Evolutionary conservation across 2,797 vertebrate genomes (phyloP).

Genomic region (Carduelis carduelis): DNA sequence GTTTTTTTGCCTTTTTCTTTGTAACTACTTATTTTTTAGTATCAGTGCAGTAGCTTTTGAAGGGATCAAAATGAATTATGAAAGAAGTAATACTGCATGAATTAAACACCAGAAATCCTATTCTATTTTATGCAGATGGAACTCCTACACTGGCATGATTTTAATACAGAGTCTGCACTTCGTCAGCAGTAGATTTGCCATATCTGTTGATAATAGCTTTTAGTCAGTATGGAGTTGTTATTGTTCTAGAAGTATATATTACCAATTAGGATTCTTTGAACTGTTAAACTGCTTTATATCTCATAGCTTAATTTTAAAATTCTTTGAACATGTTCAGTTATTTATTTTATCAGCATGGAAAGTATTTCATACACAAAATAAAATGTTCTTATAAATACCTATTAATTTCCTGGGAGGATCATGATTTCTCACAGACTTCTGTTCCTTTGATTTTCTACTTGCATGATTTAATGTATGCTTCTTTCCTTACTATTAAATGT

Average conservation of each 20-base stretch:
- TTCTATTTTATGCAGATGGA: background rate
- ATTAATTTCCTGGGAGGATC: background rate
- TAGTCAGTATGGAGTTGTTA: background rate
- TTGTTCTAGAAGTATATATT: slow-evolving; percentile 20
- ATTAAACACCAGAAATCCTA: background rate
- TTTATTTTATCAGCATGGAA: background rate
- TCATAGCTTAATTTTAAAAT: slow-evolving; percentile 7
- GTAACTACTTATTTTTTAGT: background rate
- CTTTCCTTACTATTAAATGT: background rate
- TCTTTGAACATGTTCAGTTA: slow-evolving; percentile 1
- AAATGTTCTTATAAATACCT: slow-evolving; percentile 2
- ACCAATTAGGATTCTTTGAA: slow-evolving; percentile 40
- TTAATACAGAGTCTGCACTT: background rate
- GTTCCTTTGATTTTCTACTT: background rate
- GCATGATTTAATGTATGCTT: background rate
- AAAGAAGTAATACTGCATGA: background rate
- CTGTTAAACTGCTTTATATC: slow-evolving; percentile 1
- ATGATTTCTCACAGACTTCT: background rate
- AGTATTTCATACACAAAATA: background rate
- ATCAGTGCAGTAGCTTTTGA: background rate
- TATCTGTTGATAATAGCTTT: slow-evolving; percentile 36
- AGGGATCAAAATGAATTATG: background rate
- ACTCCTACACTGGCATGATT: background rate
- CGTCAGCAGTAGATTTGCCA: background rate
- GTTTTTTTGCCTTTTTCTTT: background rate